Base-by-base conservation (phyloP, 1,140 invertebrate species). In the Procambarus virginalis region DNA sequence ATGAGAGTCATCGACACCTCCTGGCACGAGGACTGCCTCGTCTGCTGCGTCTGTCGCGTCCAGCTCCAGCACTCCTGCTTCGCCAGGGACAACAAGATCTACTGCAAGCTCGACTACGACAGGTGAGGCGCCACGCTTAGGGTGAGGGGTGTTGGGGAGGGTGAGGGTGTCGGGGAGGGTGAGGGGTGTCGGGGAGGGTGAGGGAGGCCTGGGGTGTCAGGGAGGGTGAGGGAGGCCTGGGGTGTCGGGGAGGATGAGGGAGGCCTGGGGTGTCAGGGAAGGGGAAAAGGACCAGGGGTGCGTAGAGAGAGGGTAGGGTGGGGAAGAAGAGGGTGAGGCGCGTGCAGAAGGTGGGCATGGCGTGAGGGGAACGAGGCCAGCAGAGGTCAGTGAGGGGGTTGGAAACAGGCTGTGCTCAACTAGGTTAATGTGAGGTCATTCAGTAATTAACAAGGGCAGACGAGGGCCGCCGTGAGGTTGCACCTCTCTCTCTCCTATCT, bases 21-120 rank as follows among this genome's bases (percentile, higher is more conserved):
- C 92, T 99, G 98, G 96, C 98, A 99, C 94, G 98, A 99, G 93
- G 96, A 97, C 91, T 99, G 98, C 94, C 95, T 99, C 64, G 96
- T 96, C 86, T 99, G 98, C 94, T 96, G 96, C 93, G 97, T 98
- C 22, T 99, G 98, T 94, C 96, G 96, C n/a, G 95, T 96, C 68
- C 96, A 96, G 9, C 95, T 99, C 4, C 95, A 96, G 49, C 96
- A 97, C 93, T 97, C 97, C 49, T 99, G 98, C 94, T 99, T 97
- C 94, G 97, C 96, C 64, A 95, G 97, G 88, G 98, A 98, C 93
- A 95, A 97, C 92, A 98, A 99, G 94, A 95, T 99, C n/a, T 99
- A 98, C 95, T 99, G 98, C 94, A 98, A 98, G 93, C 95, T 96
- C 70, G 98, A 99, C 94, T 99, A 99, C 94, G 97, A 99, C 94